Evolutionary conservation across 2,113 vertebrate genomes (phyloP).

Genomic region (Campylorhamphus procurvoides): DNA sequence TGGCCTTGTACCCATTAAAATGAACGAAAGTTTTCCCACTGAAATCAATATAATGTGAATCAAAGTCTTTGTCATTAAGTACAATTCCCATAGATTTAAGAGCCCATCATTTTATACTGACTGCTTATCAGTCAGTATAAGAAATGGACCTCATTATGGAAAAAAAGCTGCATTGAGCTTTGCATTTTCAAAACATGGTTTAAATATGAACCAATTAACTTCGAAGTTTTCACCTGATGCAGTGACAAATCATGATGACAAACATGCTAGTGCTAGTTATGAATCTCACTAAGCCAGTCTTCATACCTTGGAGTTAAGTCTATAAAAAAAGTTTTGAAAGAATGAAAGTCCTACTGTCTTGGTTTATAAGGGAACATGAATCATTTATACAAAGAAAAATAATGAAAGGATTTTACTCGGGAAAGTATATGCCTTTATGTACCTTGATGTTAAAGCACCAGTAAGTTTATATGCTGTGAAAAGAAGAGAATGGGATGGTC

Average conservation of each 20-base stretch:
- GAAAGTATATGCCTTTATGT: constrained; percentile 27
- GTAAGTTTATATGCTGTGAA: constrained; percentile 1
- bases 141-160: constrained; percentile 30
- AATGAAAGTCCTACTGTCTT: background rate
- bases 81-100: constrained; percentile 34
- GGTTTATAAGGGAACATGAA: background rate
- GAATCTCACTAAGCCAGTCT: background rate
- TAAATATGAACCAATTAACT: constrained; percentile 54
- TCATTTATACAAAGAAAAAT: constrained; percentile 26
- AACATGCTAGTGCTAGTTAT: background rate
- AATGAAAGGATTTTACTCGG: constrained; percentile 44
- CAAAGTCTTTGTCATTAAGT: constrained; percentile 23
- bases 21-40: constrained; percentile 38
- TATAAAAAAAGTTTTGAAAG: constrained; percentile 26
- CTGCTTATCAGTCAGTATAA: constrained; percentile 47
- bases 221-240: constrained; percentile 31
- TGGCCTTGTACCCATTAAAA: background rate
- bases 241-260: constrained; percentile 38
- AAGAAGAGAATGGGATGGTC: background rate
- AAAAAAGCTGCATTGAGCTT: constrained; percentile 7
- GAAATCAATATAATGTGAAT: constrained; percentile 44
- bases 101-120: constrained; percentile 30
- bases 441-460: constrained; percentile 25
- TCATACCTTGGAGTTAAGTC: background rate
- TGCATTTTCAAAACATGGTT: constrained; percentile 22